phyloP scores from a whole-genome alignment of 2,888 invertebrate species.

The Watsonalla cultraria region DNA sequence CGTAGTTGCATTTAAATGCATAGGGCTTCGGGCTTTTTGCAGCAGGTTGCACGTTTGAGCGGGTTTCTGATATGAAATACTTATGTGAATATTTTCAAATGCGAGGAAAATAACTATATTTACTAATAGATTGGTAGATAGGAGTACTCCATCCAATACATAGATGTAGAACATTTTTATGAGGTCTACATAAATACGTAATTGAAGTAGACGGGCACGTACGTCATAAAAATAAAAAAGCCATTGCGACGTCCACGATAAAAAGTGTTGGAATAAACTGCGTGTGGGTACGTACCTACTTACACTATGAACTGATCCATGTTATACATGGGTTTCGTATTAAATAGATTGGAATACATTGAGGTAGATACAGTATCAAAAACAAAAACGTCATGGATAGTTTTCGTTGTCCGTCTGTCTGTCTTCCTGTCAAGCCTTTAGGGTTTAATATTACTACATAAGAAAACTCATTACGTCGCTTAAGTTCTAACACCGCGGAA shows the following conservation, averaged over 20 bases:
- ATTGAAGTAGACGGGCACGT: constrained; percentile 56
- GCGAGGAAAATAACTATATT: not conserved
- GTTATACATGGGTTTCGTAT: not conserved
- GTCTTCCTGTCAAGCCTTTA: too few species aligned
- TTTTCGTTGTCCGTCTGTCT: too few species aligned
- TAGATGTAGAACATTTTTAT: not conserved
- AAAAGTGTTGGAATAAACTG: constrained; percentile 47
- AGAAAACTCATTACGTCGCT: too few species aligned
- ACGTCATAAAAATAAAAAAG: constrained; percentile 61
- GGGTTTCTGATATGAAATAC: too few species aligned
- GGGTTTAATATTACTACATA: too few species aligned
- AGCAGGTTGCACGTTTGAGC: too few species aligned
- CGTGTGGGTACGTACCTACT: constrained; percentile 8
- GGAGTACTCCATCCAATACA: not conserved
- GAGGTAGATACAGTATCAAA: not conserved
- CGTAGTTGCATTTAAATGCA: too few species aligned
- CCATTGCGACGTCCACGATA: constrained; percentile 47
- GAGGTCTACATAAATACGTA: constrained; percentile 33
- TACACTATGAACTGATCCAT: not conserved
- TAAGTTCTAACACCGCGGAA: too few species aligned
- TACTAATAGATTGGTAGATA: not conserved
- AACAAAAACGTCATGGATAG: too few species aligned
- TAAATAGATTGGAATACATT: not conserved
- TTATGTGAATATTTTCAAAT: too few species aligned
- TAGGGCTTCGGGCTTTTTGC: too few species aligned